A percentile compares a stretch with the other conserved stretches of the same genome.
phyloP scores from a whole-genome alignment of 2,797 vertebrate species.

The Sandelia bainsii region DNA sequence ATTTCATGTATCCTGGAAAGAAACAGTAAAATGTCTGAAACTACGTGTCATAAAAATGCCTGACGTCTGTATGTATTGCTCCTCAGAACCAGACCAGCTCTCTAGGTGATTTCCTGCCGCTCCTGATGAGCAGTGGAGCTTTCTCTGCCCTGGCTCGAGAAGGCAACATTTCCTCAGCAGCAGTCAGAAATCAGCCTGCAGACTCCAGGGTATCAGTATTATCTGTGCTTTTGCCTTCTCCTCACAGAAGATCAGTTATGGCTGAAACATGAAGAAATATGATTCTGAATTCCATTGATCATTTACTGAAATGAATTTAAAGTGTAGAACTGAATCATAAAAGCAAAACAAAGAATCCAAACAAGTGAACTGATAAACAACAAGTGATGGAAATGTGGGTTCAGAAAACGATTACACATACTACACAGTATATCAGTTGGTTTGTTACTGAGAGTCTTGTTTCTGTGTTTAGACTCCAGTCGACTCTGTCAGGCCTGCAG shows the following conservation, averaged over 20 bases:
- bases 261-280: not conserved
- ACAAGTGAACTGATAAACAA: not conserved
- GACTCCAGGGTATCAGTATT: slow-evolving; percentile 32
- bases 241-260: not conserved
- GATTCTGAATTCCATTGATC: not conserved
- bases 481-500: slow-evolving; percentile 14
- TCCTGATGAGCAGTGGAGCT: slow-evolving; percentile 79
- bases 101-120: slow-evolving; percentile 79
- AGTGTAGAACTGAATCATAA: not conserved
- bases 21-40: not conserved
- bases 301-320: not conserved
- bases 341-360: not conserved
- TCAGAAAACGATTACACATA: not conserved
- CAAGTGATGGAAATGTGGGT: not conserved
- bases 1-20: not conserved
- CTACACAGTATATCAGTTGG: not conserved
- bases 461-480: slow-evolving; percentile 25
- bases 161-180: slow-evolving; percentile 15
- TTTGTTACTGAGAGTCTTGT: not conserved
- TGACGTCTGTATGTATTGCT: not conserved
- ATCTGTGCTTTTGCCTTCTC: not conserved
- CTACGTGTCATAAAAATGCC: no score
- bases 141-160: slow-evolving; percentile 66
- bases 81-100: slow-evolving; percentile 79
- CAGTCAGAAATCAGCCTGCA: slow-evolving; percentile 24